Percentiles rank a stretch among this genome's conserved stretches.
Conservation (phyloP, 2,888 invertebrate genomes). For the Deilephila elpenor region DNA sequence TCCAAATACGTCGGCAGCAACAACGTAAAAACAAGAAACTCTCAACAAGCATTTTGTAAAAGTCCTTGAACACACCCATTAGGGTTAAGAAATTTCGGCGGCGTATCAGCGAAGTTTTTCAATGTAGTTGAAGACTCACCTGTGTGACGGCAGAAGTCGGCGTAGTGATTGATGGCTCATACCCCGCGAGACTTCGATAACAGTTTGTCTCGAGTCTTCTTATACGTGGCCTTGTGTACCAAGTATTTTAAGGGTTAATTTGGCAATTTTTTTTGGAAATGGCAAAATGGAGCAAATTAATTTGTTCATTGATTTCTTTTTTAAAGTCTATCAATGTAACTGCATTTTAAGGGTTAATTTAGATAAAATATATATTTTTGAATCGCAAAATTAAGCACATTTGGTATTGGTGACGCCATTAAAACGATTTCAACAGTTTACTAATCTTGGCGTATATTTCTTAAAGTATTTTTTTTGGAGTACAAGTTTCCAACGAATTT, state of each 20-base stretch:
- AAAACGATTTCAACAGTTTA: too few species aligned
- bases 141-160: neutral
- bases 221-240: neutral
- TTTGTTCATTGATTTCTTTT: too few species aligned
- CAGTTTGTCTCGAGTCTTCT: neutral
- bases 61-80: constrained; percentile 3
- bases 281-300: neutral
- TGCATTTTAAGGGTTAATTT: too few species aligned
- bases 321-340: too few species aligned
- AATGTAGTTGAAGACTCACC: constrained; percentile 13
- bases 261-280: neutral
- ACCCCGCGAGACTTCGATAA: neutral
- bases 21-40: neutral
- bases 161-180: constrained; percentile 11
- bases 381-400: too few species aligned
- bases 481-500: too few species aligned
- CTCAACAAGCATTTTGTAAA: neutral
- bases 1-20: neutral
- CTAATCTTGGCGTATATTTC: too few species aligned
- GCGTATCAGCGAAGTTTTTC: constrained; percentile 11
- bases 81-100: neutral
- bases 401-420: too few species aligned
- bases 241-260: neutral
- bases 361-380: too few species aligned
- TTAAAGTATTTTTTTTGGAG: too few species aligned